phyloP scores from a whole-genome alignment of 2,113 vertebrate genomes.

The Nothocercus nigrocapillus region DNA sequence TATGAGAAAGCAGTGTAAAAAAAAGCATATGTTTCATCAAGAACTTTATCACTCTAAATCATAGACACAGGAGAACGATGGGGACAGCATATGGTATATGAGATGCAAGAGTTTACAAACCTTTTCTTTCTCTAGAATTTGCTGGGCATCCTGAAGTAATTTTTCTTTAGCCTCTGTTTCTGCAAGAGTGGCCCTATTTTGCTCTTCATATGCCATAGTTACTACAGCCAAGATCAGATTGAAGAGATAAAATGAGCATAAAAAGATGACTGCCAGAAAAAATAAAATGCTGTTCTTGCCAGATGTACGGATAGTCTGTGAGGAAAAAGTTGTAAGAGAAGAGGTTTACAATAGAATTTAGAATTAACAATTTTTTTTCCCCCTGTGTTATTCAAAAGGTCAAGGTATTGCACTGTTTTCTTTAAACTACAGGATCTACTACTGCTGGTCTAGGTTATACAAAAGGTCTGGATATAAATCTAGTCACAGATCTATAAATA shows the following conservation, averaged over 20 bases:
- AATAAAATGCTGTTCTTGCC: conserved; percentile 92
- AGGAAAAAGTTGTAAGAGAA: background rate
- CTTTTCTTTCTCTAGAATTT: conserved; percentile 86
- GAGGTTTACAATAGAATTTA: background rate
- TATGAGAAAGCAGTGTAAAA: background rate
- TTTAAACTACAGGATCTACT: background rate
- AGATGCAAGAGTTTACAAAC: conserved; percentile 64
- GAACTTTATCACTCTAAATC: background rate
- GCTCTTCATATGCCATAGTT: conserved; percentile 96
- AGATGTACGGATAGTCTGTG: conserved; percentile 90
- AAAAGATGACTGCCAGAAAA: conserved; percentile 93
- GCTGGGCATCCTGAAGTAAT: conserved; percentile 84
- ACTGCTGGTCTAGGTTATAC: background rate
- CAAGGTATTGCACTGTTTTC: background rate
- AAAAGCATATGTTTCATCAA: background rate
- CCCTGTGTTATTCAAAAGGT: background rate
- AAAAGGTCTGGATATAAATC: background rate
- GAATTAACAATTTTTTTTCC: background rate
- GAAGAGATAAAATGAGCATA: conserved; percentile 98
- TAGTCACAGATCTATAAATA: too few species aligned
- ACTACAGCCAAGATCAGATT: conserved; percentile 98
- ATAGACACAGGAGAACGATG: background rate
- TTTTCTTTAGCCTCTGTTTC: conserved; percentile 90
- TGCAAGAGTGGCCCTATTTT: conserved; percentile 89
- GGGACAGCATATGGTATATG: background rate